Evolutionary conservation across 2,113 vertebrate genomes (phyloP).

Genomic region (Rhizomys pruinosus): DNA sequence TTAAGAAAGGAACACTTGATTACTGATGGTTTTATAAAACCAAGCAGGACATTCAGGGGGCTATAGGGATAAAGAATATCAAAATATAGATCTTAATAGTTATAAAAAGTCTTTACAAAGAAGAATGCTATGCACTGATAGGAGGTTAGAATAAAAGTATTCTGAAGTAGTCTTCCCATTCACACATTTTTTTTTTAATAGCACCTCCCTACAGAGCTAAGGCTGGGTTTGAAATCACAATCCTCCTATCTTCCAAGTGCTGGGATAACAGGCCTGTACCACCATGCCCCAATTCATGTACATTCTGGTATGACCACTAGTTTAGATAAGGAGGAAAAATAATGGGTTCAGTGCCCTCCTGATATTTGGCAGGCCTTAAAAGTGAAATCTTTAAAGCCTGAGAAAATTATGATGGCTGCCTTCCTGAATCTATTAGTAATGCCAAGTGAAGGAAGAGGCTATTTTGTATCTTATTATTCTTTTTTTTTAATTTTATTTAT

Average conservation of each 20-base stretch:
- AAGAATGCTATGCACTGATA: neutral
- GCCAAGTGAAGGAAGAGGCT: neutral
- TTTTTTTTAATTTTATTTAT: no score
- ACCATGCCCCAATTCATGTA: neutral
- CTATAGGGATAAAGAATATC: neutral
- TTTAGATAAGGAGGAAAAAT: neutral
- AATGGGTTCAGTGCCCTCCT: neutral
- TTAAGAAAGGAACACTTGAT: neutral
- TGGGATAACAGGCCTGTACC: neutral
- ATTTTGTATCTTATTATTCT: neutral
- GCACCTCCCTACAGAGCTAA: neutral
- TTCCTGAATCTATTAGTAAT: neutral
- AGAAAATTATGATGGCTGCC: neutral
- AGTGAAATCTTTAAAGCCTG: neutral
- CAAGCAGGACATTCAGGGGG: neutral
- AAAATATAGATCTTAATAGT: neutral
- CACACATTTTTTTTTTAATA: neutral
- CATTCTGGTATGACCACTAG: neutral
- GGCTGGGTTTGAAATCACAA: neutral
- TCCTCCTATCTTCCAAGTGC: neutral
- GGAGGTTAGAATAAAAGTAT: neutral
- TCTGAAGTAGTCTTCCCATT: neutral
- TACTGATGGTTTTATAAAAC: neutral
- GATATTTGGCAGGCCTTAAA: neutral
- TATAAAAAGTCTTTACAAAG: constrained; percentile 1